A percentile compares a stretch with the other conserved stretches of the same genome.
Conservation (phyloP, 2,888 invertebrate genomes). For the Athrips mouffetella region DNA sequence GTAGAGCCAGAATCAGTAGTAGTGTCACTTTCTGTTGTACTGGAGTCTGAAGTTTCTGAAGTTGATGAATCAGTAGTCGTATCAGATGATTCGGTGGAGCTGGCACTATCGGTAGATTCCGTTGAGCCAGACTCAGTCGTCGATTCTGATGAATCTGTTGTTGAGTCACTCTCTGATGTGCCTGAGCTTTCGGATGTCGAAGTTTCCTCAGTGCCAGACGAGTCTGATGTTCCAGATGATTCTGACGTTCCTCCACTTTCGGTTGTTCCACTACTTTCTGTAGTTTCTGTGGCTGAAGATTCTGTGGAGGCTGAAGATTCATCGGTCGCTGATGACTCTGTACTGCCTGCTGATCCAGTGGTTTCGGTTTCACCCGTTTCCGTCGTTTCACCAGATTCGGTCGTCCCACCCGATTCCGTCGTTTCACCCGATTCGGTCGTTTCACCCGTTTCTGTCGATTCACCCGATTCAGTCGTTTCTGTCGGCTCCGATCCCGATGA, state of each 20-base stretch:
- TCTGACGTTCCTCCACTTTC: constrained; percentile 24
- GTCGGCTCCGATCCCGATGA: constrained; percentile 19
- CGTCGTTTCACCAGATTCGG: constrained; percentile 10
- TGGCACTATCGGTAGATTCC: neutral
- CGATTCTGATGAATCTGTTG: constrained; percentile 1
- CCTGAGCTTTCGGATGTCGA: constrained; percentile 10
- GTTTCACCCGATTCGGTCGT: constrained; percentile 16
- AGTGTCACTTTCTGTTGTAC: neutral
- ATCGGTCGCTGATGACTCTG: constrained; percentile 20
- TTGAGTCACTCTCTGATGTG: neutral
- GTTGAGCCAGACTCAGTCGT: constrained; percentile 9
- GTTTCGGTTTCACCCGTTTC: constrained; percentile 12
- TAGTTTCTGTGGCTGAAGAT: constrained; percentile 23
- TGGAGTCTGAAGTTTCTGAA: constrained; percentile 5
- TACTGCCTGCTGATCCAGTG: constrained; percentile 16
- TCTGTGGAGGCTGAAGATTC: constrained; percentile 20
- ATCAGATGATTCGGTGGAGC: neutral
- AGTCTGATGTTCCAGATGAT: constrained; percentile 13
- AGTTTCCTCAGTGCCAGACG: constrained; percentile 14
- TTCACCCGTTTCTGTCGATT: constrained; percentile 7
- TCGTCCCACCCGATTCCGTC: constrained; percentile 10
- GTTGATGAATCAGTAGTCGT: neutral
- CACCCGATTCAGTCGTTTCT: constrained; percentile 14
- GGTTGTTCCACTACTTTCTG: constrained; percentile 20
- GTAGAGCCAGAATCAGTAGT: neutral